Evolutionary conservation across 1,140 invertebrate species (phyloP), one percentile per base, ranked within the genome.

Genomic region (Drosophila lacteicornis): DNA sequence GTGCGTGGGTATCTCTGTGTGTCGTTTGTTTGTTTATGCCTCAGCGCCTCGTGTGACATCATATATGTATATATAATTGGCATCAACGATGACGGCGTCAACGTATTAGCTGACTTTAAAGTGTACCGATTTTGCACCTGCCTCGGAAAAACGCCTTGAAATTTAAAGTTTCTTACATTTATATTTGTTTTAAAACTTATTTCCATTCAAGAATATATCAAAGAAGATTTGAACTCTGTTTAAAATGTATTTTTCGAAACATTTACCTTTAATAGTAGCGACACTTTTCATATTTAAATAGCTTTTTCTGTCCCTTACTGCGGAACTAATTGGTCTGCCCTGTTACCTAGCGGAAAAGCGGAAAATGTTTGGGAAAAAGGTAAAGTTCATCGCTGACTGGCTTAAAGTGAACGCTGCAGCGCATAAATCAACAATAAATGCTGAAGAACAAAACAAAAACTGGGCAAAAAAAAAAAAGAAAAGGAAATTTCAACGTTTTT

Each of bases 361-460:
- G 36, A 40, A 55, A 62, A 62, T 66, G 30, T 9, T 45, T 43
- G 45, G 36, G 25, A 46, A 60, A 53, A 60, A 42, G 74, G 33
- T 27, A 49, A 53, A 49, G 69, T 63, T 56, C 49, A 56, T 55
- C 36, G 55, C 40, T 56, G 55, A 42, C 60, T 55, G 81, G 62
- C 30, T 73, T 74, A 60, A 73, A 65, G 42, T 61, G 46, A 58
- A 55, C 51, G 36, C 50, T 66, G 63, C 59, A 61, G 56, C 60
- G 65, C 65, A 86, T 82, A 85, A 85, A 85, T 82, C 77, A 82
- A 76, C 70, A 81, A 71, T 59, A 78, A 40, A 60, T 27, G 38
- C 40, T 51, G n/a, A 42, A 55, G 33, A 71, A 27, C 43, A 67
- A 61, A 75, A 71, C 38, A 65, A 63, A 65, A 82, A 63, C 47